Evolutionary conservation across 37 sponge, comb jelly and placozoan species (phyloP).

Genomic region (Diacarnus erythraeanus): DNA sequence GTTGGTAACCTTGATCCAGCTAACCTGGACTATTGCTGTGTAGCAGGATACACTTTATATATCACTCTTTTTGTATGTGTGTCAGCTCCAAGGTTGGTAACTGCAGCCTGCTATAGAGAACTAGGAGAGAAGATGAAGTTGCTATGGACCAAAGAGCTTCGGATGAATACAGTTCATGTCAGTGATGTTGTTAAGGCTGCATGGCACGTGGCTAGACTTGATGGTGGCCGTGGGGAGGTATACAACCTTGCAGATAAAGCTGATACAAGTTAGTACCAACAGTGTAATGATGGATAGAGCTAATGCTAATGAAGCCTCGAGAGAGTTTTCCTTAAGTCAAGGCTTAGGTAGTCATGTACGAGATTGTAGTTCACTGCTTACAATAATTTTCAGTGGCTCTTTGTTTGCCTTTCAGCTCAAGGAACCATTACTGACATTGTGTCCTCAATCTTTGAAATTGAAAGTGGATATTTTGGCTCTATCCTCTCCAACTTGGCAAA

Average conservation of each 20-base stretch:
- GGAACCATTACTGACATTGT: conserved; percentile 68
- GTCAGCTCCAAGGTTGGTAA: conserved; percentile 72
- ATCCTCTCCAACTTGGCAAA: conserved; percentile 87
- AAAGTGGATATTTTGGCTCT: conserved; percentile 88
- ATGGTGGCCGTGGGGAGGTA: conserved; percentile 54
- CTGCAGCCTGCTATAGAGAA: conserved; percentile 75
- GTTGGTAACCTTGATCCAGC: too few relatives aligned
- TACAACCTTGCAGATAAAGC: conserved; percentile 96
- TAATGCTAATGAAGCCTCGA: neutral
- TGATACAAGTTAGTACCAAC: conserved; percentile 63
- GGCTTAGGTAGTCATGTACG: neutral
- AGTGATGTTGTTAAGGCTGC: conserved; percentile 84
- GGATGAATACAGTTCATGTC: conserved; percentile 96
- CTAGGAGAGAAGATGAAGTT: conserved; percentile 89
- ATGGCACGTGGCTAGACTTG: conserved; percentile 69
- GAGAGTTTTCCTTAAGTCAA: neutral
- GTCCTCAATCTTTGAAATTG: conserved; percentile 74
- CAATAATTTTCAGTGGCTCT: neutral
- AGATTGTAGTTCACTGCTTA: too few relatives aligned
- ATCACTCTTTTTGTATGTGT: neutral
- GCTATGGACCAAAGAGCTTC: conserved; percentile 92
- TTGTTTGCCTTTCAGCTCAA: conserved; percentile 50
- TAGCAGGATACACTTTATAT: conserved; percentile 6
- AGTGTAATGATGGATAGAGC: neutral
- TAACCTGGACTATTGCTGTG: too few relatives aligned